Base-by-base conservation (phyloP, 1,140 invertebrate genomes). In the Meloidogyne floridensis region DNA sequence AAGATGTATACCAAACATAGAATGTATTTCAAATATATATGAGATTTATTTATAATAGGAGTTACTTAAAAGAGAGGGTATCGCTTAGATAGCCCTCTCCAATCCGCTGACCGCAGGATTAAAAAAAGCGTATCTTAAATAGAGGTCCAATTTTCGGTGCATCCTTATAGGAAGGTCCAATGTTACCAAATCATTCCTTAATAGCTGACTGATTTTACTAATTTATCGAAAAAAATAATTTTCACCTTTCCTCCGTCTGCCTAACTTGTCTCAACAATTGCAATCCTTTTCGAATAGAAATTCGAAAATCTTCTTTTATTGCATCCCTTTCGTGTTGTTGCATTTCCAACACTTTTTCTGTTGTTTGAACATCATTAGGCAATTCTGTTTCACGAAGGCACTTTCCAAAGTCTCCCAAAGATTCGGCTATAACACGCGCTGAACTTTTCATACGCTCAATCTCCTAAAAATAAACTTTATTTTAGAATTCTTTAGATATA, bases 401-500 rank as follows among this genome's bases (percentile, higher is more conserved):
- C 89, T 94, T 93, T 80, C 95, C 96, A 90, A 96, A 96, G 80
- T 93, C 93, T 90, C 95, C 94, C 83, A 96, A 91, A 82, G 94
- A 93, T 76, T 93, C 92, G 9, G 95, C 95, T 32, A 97, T 95
- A 87, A 95, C 93, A 88, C 94, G 94, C 77, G 95, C 96, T 90
- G 95, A 93, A 56, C 93, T 93, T 59, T 95, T 96, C 92, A 98
- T 98, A 90, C 96, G 95, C 90, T 97, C 96, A 86, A 97, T 93
- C 77, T 94, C 95, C 95, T 97, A 92, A 83, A 43, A 76, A 18
- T 72, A 0, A n/a, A 13, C 2, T 72, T 15, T 80, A 47, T 78
- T 78, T 43, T 15, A 9, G 69, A 20, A 71, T 0, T 0, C 7
- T 6, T 20, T 7, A 71, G 18, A 53, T 5, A 53, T 53, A 53